Percentiles rank a stretch among this genome's conserved stretches.
phyloP scores from a whole-genome alignment of 2,113 vertebrate species.

The Suncus etruscus region DNA sequence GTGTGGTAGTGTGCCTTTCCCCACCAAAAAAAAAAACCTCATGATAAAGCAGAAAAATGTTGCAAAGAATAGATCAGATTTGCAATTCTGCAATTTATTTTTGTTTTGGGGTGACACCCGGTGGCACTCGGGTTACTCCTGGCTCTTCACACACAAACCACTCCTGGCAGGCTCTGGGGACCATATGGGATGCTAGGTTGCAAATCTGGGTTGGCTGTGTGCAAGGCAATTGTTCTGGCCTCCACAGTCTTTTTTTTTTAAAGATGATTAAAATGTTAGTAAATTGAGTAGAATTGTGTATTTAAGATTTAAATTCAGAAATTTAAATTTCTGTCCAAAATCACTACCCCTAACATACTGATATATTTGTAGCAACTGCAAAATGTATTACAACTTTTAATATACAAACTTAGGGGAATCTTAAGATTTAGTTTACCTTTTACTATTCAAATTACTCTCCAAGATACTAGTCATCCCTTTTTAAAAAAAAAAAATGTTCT shows the following conservation, averaged over 20 bases:
- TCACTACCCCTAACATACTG: neutral
- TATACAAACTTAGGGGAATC: constrained; percentile 33
- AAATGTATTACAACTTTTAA: constrained; percentile 28
- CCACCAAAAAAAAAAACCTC: neutral
- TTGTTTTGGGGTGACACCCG: no score
- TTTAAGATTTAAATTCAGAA: constrained; percentile 58
- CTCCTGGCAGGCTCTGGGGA: no score
- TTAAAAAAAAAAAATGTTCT: no score
- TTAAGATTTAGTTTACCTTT: constrained; percentile 11
- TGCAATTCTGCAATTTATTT: neutral
- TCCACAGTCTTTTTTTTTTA: neutral
- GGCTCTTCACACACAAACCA: no score
- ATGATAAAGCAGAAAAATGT: constrained; percentile 30
- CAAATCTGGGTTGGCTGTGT: no score
- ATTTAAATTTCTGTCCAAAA: neutral
- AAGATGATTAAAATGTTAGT: constrained; percentile 46
- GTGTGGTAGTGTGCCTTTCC: no score
- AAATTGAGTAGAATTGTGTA: constrained; percentile 28
- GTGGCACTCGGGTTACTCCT: no score
- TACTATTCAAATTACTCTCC: constrained; percentile 13
- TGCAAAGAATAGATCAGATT: constrained; percentile 52
- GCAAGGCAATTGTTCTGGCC: no score
- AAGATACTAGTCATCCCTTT: neutral
- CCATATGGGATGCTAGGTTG: no score
- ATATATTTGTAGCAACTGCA: neutral